These are phyloP conservation scores for Axea sp. DNA, from an alignment of 2,888 invertebrate species.

Conservation along the genomic window DNA sequence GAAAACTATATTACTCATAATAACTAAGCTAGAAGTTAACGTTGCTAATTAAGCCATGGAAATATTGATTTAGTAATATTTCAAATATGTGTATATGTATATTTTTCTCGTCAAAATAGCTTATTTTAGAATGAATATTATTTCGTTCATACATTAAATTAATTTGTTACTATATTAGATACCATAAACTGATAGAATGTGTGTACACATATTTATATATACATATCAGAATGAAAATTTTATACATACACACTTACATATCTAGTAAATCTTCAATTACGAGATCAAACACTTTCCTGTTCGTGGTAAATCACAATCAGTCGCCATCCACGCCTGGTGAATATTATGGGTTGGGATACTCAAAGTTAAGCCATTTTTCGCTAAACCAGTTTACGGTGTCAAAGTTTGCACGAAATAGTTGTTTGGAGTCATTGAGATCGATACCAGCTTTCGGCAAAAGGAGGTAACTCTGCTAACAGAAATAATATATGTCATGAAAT, in stretches of 20 bases:
- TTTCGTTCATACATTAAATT: no score
- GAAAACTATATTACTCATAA: no score
- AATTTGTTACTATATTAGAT: no score
- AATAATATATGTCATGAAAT: conserved; percentile 61
- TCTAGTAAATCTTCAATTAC: conserved; percentile 67
- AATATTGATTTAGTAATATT: no score
- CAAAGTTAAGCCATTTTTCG: conserved; percentile 75
- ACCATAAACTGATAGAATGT: no score
- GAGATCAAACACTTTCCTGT: conserved; percentile 71
- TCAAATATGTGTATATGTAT: no score
- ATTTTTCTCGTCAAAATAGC: no score
- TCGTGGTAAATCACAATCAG: conserved; percentile 75
- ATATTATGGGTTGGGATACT: conserved; percentile 66
- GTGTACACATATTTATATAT: no score
- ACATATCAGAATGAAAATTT: no score
- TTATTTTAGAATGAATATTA: no score
- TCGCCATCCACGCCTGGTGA: conserved; percentile 52
- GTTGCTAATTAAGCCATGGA: no score
- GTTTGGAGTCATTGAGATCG: conserved; percentile 64
- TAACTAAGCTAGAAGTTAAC: no score
- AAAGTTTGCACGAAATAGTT: conserved; percentile 68
- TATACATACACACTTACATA: conserved; percentile 22
- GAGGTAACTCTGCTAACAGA: conserved; percentile 29
- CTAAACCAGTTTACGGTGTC: conserved; percentile 74
- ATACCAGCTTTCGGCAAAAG: conserved; percentile 61